A percentile compares a stretch with the other conserved stretches of the same genome.
phyloP scores from a whole-genome alignment of 2,113 vertebrate genomes.

The Stegostoma tigrinum region DNA sequence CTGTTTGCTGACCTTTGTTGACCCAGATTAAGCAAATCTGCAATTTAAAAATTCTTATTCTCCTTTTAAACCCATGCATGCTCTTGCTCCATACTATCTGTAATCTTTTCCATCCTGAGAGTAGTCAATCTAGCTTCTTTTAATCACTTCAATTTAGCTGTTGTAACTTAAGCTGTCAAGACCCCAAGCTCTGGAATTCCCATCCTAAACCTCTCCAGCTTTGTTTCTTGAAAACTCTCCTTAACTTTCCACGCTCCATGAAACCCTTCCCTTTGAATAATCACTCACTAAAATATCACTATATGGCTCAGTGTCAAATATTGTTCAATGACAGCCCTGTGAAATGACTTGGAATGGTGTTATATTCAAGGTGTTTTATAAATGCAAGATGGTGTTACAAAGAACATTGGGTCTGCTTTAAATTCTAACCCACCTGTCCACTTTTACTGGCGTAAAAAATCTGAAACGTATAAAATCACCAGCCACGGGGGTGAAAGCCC shows the following conservation, averaged over 20 bases:
- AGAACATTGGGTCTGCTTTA: not conserved
- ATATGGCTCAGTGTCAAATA: not conserved
- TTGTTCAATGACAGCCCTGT: not conserved
- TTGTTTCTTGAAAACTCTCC: not conserved
- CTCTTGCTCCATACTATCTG: not conserved
- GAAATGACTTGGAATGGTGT: not conserved
- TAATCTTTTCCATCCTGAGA: not conserved
- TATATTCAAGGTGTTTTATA: not conserved
- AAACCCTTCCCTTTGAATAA: no score
- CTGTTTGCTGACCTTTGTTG: no score
- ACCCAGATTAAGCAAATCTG: no score
- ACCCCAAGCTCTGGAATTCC: not conserved
- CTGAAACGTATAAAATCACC: conserved; percentile 95
- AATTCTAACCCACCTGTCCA: conserved; percentile 71
- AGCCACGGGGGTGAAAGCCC: conserved; percentile 89
- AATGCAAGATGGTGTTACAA: not conserved
- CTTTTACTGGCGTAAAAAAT: conserved; percentile 87
- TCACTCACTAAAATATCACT: no score
- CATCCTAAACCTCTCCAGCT: not conserved
- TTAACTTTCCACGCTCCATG: no score
- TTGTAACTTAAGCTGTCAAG: no score
- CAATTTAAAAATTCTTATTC: not conserved
- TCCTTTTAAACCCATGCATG: no score
- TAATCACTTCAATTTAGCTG: not conserved
- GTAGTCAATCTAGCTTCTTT: not conserved